phyloP scores from a whole-genome alignment of 2,888 invertebrate species.

The Oxycera nigricornis region DNA sequence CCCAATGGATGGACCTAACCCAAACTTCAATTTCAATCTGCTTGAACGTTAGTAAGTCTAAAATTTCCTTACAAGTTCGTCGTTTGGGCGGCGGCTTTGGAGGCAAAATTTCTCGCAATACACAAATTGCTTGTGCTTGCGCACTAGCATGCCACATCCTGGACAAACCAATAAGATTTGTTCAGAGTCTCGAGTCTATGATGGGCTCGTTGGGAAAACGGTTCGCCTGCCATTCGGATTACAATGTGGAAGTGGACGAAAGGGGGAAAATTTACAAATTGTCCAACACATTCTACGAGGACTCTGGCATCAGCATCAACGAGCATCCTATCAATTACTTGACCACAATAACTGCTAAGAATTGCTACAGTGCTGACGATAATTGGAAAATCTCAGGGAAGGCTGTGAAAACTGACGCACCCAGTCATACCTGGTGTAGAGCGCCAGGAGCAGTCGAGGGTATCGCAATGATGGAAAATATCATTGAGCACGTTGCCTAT shows the following conservation, averaged over 20 bases:
- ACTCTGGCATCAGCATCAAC: slow-evolving; percentile 65
- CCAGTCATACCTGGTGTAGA: slow-evolving; percentile 74
- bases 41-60: slow-evolving; percentile 64
- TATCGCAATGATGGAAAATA: slow-evolving; percentile 68
- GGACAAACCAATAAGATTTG: slow-evolving; percentile 73
- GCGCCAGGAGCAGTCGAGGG: slow-evolving; percentile 70
- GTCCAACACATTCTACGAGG: slow-evolving; percentile 65
- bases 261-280: slow-evolving; percentile 74
- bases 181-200: slow-evolving; percentile 74
- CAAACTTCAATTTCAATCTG: slow-evolving; percentile 65
- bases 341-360: slow-evolving; percentile 61
- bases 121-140: slow-evolving; percentile 69
- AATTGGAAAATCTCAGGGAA: slow-evolving; percentile 73
- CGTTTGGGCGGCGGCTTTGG: slow-evolving; percentile 86
- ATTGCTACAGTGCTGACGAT: slow-evolving; percentile 70
- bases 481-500: slow-evolving; percentile 73
- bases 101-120: slow-evolving; percentile 72
- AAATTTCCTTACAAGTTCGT: slow-evolving; percentile 65
- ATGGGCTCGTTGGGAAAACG: slow-evolving; percentile 76
- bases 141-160: slow-evolving; percentile 60
- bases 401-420: slow-evolving; percentile 71
- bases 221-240: slow-evolving; percentile 67
- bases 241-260: slow-evolving; percentile 70
- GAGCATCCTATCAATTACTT: slow-evolving; percentile 63
- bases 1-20: slow-evolving; percentile 71